Base-by-base conservation (phyloP, 2,113 vertebrate species). In the Eurypyga helias region DNA sequence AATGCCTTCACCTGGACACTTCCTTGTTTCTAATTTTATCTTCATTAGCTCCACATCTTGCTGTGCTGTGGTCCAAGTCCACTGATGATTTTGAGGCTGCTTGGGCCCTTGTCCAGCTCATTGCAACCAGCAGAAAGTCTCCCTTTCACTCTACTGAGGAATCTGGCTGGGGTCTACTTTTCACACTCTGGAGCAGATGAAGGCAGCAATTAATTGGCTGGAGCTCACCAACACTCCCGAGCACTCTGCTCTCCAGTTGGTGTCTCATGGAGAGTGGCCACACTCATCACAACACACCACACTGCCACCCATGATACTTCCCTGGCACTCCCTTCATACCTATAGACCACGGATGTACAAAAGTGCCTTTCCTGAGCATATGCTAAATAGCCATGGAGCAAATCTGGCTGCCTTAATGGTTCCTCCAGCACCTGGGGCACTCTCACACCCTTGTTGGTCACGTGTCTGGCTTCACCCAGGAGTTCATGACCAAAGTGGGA, bases 241-340 rank as follows among this genome's bases (percentile, higher is more conserved):
- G 55, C 34, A 23, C 0, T 0, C 28, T 52, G 28, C 25, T 54
- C 15, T 79, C 84, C 60, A 60, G 46, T 8, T 3, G 4, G 25
- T 6, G 17, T 36, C 43, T 38, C n/a, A 4, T 4, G 46, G n/a
- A 6, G 67, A 46, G 43, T 7, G 38, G 48, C 23, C 57, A 72
- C 20, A 9, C 20, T 41, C 8, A 15, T 11, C 65, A 17, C 73
- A 77, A 18, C 36, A 28, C 0, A 0, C 49, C 58, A 11, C 0
- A 0, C 0, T 33, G n/a, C 24, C 45, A n/a, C 33, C 21, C 62
- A 2, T 9, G 23, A 46, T 34, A 16, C 48, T 25, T 65, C 48
- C 25, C 12, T 49, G 60, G 28, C 49, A 18, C 43, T 90, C 33
- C 41, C 51, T 21, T 61, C 34, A 17, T 6, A 13, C 8, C 45